Percentiles rank a stretch among this genome's conserved stretches.
phyloP scores from a whole-genome alignment of 2,888 invertebrate species.

The Monoplex corrugatus region DNA sequence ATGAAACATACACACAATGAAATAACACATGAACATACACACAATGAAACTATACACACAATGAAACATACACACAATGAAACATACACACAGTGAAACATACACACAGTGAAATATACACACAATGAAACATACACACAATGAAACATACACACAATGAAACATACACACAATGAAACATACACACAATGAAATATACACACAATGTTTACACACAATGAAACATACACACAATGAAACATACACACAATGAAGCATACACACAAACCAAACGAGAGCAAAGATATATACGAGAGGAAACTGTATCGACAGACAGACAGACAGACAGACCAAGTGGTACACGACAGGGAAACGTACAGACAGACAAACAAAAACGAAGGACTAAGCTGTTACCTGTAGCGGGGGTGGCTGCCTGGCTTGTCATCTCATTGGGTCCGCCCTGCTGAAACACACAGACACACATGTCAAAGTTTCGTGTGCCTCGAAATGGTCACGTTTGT shows the following conservation, averaged over 20 bases:
- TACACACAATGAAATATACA: background rate
- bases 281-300: background rate
- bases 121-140: background rate
- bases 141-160: background rate
- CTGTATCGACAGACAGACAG: background rate
- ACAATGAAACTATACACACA: background rate
- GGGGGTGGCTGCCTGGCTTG: constrained; percentile 53
- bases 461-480: background rate
- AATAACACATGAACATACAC: too few species aligned
- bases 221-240: constrained; percentile 13
- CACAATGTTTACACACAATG: background rate
- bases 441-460: constrained; percentile 50
- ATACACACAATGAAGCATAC: background rate
- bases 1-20: background rate
- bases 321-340: background rate
- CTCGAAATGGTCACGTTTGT: background rate
- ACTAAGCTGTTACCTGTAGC: constrained; percentile 47
- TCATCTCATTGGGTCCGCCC: constrained; percentile 58
- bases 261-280: background rate
- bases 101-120: background rate
- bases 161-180: constrained; percentile 9
- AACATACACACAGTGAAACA: constrained; percentile 9
- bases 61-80: background rate
- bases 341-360: background rate
- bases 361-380: background rate